These are phyloP conservation scores for Nomada ruficornis DNA, from an alignment of 2,888 invertebrate species.

Conservation along the genomic window DNA sequence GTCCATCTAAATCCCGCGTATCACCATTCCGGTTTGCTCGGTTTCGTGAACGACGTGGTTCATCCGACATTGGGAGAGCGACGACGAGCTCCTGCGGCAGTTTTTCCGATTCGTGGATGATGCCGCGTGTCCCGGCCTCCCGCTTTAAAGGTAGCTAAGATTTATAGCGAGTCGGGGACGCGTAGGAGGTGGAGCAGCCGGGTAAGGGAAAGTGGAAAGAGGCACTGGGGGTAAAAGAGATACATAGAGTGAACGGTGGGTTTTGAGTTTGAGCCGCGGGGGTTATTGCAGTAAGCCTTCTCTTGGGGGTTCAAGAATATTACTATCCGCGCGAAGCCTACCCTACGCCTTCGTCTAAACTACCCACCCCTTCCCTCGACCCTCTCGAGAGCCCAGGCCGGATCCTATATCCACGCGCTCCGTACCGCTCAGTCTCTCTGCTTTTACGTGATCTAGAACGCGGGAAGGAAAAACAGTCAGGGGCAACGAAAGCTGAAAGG, in stretches of 20 bases:
- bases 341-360: slow-evolving; percentile 72
- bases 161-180: slow-evolving; percentile 75
- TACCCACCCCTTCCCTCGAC: slow-evolving; percentile 52
- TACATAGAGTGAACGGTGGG: slow-evolving; percentile 75
- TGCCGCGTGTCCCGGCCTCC: slow-evolving; percentile 54
- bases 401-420: slow-evolving; percentile 60
- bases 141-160: slow-evolving; percentile 78
- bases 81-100: slow-evolving; percentile 30
- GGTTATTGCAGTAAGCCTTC: slow-evolving; percentile 84
- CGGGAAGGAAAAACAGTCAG: background rate
- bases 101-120: slow-evolving; percentile 39
- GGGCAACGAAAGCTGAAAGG: slow-evolving; percentile 20
- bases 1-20: background rate
- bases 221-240: slow-evolving; percentile 66
- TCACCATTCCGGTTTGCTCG: slow-evolving; percentile 12
- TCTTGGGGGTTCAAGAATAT: slow-evolving; percentile 84
- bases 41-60: background rate
- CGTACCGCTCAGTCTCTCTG: slow-evolving; percentile 49
- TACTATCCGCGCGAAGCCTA: slow-evolving; percentile 78
- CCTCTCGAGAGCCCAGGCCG: slow-evolving; percentile 46
- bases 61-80: slow-evolving; percentile 28
- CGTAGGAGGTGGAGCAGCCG: slow-evolving; percentile 60
- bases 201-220: slow-evolving; percentile 49
- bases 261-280: slow-evolving; percentile 82
- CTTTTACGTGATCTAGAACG: slow-evolving; percentile 39